Conservation (phyloP, 2,113 vertebrate species). For the Peucedramus taeniatus region DNA sequence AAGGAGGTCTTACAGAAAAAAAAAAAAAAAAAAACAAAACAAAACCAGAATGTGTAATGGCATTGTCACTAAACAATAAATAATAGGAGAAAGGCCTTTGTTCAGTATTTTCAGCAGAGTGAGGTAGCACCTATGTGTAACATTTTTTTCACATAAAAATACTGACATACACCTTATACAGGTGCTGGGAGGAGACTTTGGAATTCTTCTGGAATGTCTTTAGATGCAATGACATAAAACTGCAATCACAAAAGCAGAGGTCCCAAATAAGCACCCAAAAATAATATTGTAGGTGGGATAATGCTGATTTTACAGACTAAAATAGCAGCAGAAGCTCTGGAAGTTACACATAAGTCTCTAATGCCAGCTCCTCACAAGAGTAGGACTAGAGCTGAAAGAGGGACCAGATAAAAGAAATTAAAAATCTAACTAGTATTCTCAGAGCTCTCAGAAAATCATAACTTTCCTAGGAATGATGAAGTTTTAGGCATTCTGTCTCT, state of each 20-base stretch:
- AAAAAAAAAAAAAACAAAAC: no score
- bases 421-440: neutral
- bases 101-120: neutral
- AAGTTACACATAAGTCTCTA: accelerated
- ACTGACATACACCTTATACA: accelerated
- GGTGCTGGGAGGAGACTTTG: neutral
- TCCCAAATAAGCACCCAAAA: neutral
- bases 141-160: neutral
- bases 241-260: neutral
- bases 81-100: neutral
- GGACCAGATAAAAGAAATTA: neutral
- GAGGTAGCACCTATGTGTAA: neutral
- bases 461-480: neutral
- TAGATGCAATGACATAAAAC: neutral
- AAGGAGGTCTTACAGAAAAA: neutral
- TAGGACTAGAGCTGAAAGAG: neutral
- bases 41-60: neutral
- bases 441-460: neutral
- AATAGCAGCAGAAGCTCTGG: neutral
- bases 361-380: no score
- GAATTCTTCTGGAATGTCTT: neutral
- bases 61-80: neutral
- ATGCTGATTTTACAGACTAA: neutral
- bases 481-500: neutral
- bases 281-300: neutral